These are phyloP conservation scores for Zootermopsis nevadensis DNA, from an alignment of 2,888 invertebrate species.

Conservation along the genomic window DNA sequence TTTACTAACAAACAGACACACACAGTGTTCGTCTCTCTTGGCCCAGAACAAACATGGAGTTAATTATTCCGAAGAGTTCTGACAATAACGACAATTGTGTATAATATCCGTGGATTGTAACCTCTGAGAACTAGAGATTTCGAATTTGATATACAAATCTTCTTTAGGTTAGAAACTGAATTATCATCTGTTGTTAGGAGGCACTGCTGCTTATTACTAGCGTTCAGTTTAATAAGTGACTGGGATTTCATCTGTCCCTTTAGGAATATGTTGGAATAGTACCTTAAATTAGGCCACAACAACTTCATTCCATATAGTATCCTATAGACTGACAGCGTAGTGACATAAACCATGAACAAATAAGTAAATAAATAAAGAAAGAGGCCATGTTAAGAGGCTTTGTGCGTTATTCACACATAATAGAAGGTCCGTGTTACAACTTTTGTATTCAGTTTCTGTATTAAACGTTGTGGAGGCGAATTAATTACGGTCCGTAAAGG, in stretches of 20 bases:
- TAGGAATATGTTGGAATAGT: background rate
- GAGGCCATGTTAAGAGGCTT: too few relatives aligned
- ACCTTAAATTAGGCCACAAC: too few relatives aligned
- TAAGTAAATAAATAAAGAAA: too few relatives aligned
- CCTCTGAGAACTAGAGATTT: background rate
- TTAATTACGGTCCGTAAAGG: too few relatives aligned
- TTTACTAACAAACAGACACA: background rate
- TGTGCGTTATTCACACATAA: too few relatives aligned
- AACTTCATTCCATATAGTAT: too few relatives aligned
- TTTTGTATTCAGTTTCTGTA: too few relatives aligned
- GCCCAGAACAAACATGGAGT: slow-evolving; percentile 27
- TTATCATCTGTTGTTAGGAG: background rate
- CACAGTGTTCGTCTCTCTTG: slow-evolving; percentile 18
- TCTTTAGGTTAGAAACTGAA: slow-evolving; percentile 4
- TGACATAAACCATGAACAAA: too few relatives aligned
- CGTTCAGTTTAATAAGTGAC: background rate
- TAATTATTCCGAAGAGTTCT: slow-evolving; percentile 28
- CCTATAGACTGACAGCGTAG: too few relatives aligned
- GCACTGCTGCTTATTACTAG: background rate
- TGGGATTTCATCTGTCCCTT: too few relatives aligned
- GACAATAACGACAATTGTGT: slow-evolving; percentile 37
- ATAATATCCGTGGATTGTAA: slow-evolving; percentile 9
- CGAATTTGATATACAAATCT: slow-evolving; percentile 6
- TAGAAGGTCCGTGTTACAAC: too few relatives aligned
- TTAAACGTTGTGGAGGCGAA: too few relatives aligned